Conservation (phyloP, 2,113 vertebrate species). For the Donacobius atricapilla region DNA sequence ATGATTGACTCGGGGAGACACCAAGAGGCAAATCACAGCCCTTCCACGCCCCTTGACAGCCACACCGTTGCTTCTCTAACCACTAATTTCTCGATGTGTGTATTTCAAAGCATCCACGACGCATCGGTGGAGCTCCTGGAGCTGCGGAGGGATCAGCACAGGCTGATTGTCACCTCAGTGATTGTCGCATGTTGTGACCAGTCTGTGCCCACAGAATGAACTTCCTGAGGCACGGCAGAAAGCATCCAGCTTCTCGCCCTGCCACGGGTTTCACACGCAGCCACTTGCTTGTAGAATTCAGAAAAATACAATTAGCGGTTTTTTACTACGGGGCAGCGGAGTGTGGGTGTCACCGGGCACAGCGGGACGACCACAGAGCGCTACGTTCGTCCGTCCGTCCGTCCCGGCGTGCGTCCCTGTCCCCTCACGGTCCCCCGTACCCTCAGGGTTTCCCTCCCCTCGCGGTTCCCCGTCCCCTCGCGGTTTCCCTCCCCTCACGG, state of each 20-base stretch:
- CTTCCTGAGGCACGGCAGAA: background rate
- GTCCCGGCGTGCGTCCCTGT: fast-evolving
- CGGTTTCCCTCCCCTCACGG: no score
- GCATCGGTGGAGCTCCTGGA: background rate
- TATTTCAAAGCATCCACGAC: background rate
- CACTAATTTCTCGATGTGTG: fast-evolving
- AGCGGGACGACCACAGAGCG: fast-evolving
- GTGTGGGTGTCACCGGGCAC: background rate
- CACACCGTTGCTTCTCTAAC: fast-evolving
- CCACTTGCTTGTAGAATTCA: background rate
- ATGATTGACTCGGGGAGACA: background rate
- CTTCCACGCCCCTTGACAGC: fast-evolving
- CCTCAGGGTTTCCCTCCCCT: no score
- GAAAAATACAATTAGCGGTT: background rate
- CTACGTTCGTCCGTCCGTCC: fast-evolving
- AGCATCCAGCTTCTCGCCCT: background rate
- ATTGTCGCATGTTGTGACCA: background rate
- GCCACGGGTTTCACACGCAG: background rate
- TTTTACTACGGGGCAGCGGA: fast-evolving
- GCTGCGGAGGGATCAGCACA: background rate
- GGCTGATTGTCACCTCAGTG: background rate
- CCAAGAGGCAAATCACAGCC: fast-evolving
- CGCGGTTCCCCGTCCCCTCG: no score
- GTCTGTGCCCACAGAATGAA: fast-evolving
- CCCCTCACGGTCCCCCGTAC: no score